A percentile compares a stretch with the other conserved stretches of the same genome.
Evolutionary conservation across 2,888 invertebrate genomes (phyloP).

Genomic region (Brassicogethes aeneus): DNA sequence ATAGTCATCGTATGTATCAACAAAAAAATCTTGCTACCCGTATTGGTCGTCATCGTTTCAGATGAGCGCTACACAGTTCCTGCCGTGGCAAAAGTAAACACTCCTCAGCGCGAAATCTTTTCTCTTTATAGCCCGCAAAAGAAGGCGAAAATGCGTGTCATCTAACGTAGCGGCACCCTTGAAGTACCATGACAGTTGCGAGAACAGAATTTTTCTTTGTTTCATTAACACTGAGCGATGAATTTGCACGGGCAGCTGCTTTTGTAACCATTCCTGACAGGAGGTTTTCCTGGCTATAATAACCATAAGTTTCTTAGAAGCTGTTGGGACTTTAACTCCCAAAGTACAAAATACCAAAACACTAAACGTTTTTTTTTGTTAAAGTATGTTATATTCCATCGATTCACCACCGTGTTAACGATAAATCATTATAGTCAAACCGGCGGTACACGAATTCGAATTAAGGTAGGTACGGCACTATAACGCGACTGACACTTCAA

Average conservation of each 20-base stretch:
- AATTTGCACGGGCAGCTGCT: slow-evolving; percentile 14
- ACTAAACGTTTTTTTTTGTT: too few species aligned
- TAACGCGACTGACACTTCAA: too few species aligned
- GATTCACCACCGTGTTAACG: slow-evolving; percentile 15
- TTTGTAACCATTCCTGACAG: slow-evolving; percentile 28
- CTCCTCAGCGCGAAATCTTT: slow-evolving; percentile 26
- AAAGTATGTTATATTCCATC: slow-evolving; percentile 24
- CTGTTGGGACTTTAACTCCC: not conserved
- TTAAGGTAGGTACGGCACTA: too few species aligned
- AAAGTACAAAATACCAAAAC: not conserved
- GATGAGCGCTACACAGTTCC: slow-evolving; percentile 32
- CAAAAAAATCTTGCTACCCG: slow-evolving; percentile 26
- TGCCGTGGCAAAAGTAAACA: slow-evolving; percentile 34
- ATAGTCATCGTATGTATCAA: slow-evolving; percentile 43
- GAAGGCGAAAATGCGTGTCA: slow-evolving; percentile 36
- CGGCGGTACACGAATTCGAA: too few species aligned
- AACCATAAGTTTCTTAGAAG: slow-evolving; percentile 9
- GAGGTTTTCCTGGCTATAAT: slow-evolving; percentile 10
- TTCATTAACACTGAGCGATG: slow-evolving; percentile 24
- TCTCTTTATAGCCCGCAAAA: slow-evolving; percentile 33
- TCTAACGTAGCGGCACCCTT: slow-evolving; percentile 35
- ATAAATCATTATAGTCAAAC: slow-evolving; percentile 19
- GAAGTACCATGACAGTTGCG: slow-evolving; percentile 21
- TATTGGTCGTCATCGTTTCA: slow-evolving; percentile 17
- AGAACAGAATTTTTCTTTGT: slow-evolving; percentile 17